Evolutionary conservation across 2,888 invertebrate genomes (phyloP).

Genomic region (Nomada goodeniana): DNA sequence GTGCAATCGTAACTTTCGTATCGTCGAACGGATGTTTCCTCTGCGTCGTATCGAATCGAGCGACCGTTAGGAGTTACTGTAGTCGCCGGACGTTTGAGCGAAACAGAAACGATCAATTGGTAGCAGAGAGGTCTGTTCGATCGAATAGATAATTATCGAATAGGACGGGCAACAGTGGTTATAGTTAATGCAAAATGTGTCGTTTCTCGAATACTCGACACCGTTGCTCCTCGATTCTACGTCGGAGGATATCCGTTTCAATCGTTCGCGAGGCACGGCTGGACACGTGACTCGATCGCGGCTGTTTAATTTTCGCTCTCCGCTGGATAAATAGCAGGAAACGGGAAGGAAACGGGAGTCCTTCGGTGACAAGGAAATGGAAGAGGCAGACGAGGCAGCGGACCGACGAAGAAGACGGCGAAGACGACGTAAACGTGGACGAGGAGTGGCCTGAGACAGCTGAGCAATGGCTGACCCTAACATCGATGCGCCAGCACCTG

Average conservation of each 20-base stretch:
- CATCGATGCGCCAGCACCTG: constrained; percentile 46
- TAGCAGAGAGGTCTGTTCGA: no score
- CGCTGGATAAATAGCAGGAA: constrained; percentile 4
- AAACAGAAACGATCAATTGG: no score
- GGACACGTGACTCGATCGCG: constrained; percentile 34
- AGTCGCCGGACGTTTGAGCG: background rate
- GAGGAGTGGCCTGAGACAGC: constrained; percentile 48
- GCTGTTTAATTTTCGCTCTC: constrained; percentile 39
- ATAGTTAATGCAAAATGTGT: constrained; percentile 2
- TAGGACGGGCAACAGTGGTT: background rate
- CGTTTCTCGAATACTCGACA: no score
- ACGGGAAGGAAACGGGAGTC: constrained; percentile 16
- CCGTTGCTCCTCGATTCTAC: no score
- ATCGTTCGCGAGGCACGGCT: background rate
- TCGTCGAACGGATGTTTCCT: no score
- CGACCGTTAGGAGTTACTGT: background rate
- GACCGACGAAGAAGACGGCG: constrained; percentile 58
- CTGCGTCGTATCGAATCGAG: no score
- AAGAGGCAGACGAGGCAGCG: constrained; percentile 62
- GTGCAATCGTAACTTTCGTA: no score
- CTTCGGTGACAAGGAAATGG: constrained; percentile 56
- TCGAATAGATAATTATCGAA: background rate
- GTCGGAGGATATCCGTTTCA: background rate
- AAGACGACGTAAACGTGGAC: constrained; percentile 56
- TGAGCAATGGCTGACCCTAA: constrained; percentile 60